These are phyloP conservation scores for Staurois parvus DNA, from an alignment of 2,797 vertebrate species.

Conservation along the genomic window DNA sequence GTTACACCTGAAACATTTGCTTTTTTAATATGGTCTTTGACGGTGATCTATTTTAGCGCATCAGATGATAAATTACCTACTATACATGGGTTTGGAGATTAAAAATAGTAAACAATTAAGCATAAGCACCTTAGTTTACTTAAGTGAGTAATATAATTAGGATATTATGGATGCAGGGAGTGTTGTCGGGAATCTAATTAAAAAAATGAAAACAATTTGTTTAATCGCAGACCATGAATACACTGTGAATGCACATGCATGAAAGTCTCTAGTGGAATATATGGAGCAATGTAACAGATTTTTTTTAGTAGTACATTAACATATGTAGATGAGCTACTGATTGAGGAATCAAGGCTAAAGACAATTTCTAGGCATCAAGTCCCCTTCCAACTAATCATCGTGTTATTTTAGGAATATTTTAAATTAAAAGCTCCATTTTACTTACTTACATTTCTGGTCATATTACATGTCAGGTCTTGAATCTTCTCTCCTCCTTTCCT, in stretches of 20 bases:
- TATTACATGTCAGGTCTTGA: too few species aligned
- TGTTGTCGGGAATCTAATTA: slow-evolving; percentile 31
- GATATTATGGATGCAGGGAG: slow-evolving; percentile 13
- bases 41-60: slow-evolving; percentile 39
- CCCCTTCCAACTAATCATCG: too few species aligned
- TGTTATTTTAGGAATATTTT: too few species aligned
- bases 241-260: not conserved
- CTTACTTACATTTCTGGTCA: too few species aligned
- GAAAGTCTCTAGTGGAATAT: not conserved
- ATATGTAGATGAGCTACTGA: too few species aligned
- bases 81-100: not conserved
- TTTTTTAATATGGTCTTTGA: not conserved
- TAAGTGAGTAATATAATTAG: slow-evolving; percentile 22
- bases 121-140: slow-evolving; percentile 37
- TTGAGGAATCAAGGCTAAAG: too few species aligned
- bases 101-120: slow-evolving; percentile 51
- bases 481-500: too few species aligned
- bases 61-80: slow-evolving; percentile 44
- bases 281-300: too few species aligned
- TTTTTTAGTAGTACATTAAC: too few species aligned
- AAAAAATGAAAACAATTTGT: slow-evolving; percentile 2
- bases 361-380: too few species aligned
- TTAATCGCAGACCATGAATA: not conserved
- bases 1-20: not conserved
- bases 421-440: too few species aligned